Evolutionary conservation across 1,140 invertebrate genomes (phyloP).

Genomic region (Zophobas atratus): DNA sequence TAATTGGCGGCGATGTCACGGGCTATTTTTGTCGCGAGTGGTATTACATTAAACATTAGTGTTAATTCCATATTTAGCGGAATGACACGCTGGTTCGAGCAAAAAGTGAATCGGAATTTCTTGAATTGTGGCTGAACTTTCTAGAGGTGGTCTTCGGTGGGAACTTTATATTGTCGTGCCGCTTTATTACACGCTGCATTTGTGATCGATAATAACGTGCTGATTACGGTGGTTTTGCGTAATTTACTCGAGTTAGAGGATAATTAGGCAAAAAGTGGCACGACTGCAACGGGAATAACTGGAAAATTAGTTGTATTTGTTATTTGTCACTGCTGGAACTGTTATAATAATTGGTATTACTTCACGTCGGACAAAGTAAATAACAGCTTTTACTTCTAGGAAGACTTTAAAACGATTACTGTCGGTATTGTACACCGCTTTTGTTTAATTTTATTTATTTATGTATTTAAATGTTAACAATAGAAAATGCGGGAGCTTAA

Average conservation of each 20-base stretch:
- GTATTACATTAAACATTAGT: neutral
- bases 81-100: neutral
- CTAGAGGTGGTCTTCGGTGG: neutral
- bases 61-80: conserved; percentile 2
- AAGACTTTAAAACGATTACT: too few species aligned
- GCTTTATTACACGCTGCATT: conserved; percentile 21
- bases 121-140: neutral
- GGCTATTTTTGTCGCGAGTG: neutral
- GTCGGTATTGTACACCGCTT: too few species aligned
- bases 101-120: too few species aligned
- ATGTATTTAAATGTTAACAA: too few species aligned
- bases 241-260: neutral
- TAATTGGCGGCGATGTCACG: conserved; percentile 3
- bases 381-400: too few species aligned
- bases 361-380: too few species aligned
- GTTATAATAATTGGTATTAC: too few species aligned
- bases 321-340: neutral
- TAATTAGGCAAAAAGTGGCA: conserved; percentile 8
- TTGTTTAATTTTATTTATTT: too few species aligned
- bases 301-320: conserved; percentile 4
- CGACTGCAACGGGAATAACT: conserved; percentile 6
- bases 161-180: neutral
- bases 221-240: conserved; percentile 2
- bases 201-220: conserved; percentile 4
- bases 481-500: too few species aligned